Evolutionary conservation across 1,140 invertebrate species (phyloP), one percentile per base, ranked within the genome.

Genomic region (Sycophila sp.): DNA sequence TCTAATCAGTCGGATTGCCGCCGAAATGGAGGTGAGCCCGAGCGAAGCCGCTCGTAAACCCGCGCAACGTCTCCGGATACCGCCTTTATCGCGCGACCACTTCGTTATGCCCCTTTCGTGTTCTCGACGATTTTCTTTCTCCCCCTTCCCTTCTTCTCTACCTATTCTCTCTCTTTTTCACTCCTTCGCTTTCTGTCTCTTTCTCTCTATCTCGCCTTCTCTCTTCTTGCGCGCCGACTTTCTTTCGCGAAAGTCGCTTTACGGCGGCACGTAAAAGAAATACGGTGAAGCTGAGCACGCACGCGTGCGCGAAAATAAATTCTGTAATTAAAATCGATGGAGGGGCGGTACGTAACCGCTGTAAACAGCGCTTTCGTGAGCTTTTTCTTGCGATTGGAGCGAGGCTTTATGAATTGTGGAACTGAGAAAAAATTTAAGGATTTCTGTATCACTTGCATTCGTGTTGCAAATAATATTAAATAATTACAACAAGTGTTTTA

Each of bases 201-300:
- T 8, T 6, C 22, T 49, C 15, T 34, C 28, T 55, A 13, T 55
- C 51, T 19, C n/a, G n/a, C 15, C 0, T 8, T 55, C 51, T 17
- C n/a, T 55, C 30, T 19, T 30, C 10, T 26, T 13, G n/a, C 3
- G 28, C 49, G n/a, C 3, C 26, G 45, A 24, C 45, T 26, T 19
- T 30, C 30, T 30, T n/a, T 13, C 59, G 51, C 51, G 66, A 70
- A 70, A 69, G 26, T 19, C 63, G 32, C 62, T 75, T 70, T 47
- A 60, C 13, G 26, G 38, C n/a, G 32, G 15, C 40, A 34, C 40
- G 49, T 36, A 64, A 47, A 53, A 63, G 40, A 17, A n/a, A n/a
- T n/a, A n/a, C n/a, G n/a, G n/a, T n/a, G n/a, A n/a, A n/a, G n/a
- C n/a, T n/a, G n/a, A n/a, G n/a, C n/a, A n/a, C n/a, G 72, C 62